These are phyloP conservation scores for Papilio xuthus DNA, from an alignment of 1,140 invertebrate genomes.

Conservation along the genomic window DNA sequence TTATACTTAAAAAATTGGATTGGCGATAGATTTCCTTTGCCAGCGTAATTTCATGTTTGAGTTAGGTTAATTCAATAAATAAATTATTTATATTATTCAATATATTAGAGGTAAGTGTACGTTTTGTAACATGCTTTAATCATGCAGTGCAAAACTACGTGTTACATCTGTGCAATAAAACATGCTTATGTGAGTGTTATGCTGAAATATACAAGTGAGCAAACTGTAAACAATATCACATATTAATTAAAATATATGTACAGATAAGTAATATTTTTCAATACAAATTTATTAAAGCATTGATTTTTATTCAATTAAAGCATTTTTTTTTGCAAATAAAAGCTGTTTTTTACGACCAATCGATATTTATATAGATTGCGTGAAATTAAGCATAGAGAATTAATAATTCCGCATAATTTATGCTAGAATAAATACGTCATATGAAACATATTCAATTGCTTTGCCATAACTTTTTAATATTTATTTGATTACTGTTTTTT, in stretches of 20 bases:
- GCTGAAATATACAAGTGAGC: slow-evolving; percentile 24
- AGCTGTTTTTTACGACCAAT: not conserved
- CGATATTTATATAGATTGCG: too few species aligned
- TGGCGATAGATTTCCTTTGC: slow-evolving; percentile 14
- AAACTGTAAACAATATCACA: slow-evolving; percentile 29
- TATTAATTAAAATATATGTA: slow-evolving; percentile 34
- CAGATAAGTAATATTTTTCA: not conserved
- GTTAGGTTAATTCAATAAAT: slow-evolving; percentile 35
- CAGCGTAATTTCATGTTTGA: slow-evolving; percentile 48
- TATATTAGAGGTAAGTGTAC: slow-evolving; percentile 11
- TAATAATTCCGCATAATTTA: not conserved
- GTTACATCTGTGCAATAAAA: slow-evolving; percentile 38
- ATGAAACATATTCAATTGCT: not conserved
- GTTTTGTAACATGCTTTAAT: slow-evolving; percentile 34
- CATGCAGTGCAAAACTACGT: slow-evolving; percentile 52
- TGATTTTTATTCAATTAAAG: not conserved
- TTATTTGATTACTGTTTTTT: not conserved
- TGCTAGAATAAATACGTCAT: not conserved
- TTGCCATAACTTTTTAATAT: not conserved
- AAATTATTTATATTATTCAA: slow-evolving; percentile 20
- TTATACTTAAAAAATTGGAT: not conserved
- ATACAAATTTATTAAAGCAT: slow-evolving; percentile 5
- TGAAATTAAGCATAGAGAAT: not conserved
- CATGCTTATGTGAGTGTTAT: slow-evolving; percentile 44
- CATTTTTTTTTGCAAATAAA: not conserved